These are phyloP conservation scores for Drosophila lutescens DNA, from an alignment of 2,888 invertebrate genomes.

Conservation along the genomic window DNA sequence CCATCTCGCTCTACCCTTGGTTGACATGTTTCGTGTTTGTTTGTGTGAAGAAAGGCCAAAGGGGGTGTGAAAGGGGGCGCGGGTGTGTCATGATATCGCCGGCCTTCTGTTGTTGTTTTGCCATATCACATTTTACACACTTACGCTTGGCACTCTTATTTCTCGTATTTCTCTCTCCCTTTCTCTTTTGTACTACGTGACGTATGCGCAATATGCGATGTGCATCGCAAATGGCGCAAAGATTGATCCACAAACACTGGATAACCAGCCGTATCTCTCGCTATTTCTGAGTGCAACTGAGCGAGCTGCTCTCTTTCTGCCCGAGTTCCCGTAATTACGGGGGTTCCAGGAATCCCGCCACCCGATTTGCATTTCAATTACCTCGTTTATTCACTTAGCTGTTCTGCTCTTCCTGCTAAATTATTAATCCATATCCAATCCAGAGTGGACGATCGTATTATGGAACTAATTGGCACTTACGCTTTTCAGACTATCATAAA, in stretches of 20 bases:
- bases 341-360: conserved; percentile 37
- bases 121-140: conserved; percentile 59
- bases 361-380: conserved; percentile 23
- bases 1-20: conserved; percentile 47
- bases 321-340: background rate
- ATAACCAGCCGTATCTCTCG: background rate
- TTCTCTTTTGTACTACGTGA: conserved; percentile 57
- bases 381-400: background rate
- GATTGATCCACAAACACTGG: conserved; percentile 11
- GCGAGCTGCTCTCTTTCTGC: background rate
- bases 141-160: conserved; percentile 36
- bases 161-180: conserved; percentile 24
- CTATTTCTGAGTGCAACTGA: conserved; percentile 9
- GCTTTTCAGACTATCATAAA: background rate
- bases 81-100: conserved; percentile 42
- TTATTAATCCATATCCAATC: background rate
- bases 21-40: conserved; percentile 61
- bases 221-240: conserved; percentile 58
- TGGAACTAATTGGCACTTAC: background rate
- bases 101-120: conserved; percentile 44
- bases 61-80: conserved; percentile 1
- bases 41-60: conserved; percentile 1
- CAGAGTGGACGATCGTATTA: background rate
- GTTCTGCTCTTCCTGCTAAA: conserved; percentile 9
- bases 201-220: conserved; percentile 65